Conservation (phyloP, 2,797 vertebrate genomes). For the Apodemus agrarius region DNA sequence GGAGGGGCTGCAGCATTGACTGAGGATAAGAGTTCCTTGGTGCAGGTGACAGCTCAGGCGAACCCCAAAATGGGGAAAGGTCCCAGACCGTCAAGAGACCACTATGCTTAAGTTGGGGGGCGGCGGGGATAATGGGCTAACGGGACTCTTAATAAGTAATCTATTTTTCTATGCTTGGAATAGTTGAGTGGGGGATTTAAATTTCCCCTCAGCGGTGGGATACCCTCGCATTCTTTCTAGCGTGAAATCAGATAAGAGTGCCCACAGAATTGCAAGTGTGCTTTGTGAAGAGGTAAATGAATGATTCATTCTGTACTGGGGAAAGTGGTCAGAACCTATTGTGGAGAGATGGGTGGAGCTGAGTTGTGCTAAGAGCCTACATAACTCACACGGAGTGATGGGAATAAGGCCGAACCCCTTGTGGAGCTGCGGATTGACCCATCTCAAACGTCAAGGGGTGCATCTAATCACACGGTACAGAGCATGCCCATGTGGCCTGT, state of each 20-base stretch:
- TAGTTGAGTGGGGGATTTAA: background rate
- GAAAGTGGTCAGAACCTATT: background rate
- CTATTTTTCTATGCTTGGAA: background rate
- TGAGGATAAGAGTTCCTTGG: background rate
- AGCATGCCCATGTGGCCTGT: background rate
- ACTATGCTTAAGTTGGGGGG: background rate
- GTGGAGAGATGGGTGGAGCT: background rate
- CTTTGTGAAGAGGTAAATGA: background rate
- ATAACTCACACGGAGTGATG: background rate
- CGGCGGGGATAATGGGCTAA: background rate
- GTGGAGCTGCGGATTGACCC: background rate
- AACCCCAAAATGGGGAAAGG: background rate
- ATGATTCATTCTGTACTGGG: background rate
- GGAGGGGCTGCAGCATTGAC: background rate
- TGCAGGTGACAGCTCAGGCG: background rate
- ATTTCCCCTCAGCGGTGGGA: background rate
- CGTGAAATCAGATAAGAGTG: slow-evolving; percentile 4
- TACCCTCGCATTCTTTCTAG: background rate
- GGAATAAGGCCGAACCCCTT: background rate
- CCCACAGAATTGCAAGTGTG: background rate
- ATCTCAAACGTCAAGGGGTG: background rate
- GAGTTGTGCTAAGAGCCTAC: background rate
- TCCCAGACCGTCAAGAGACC: background rate
- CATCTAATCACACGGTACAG: background rate
- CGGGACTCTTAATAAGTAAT: background rate